Percentiles rank a stretch among this genome's conserved stretches.
Conservation (phyloP, 2,113 vertebrate genomes). For the Hydrochoerus hydrochaeris region DNA sequence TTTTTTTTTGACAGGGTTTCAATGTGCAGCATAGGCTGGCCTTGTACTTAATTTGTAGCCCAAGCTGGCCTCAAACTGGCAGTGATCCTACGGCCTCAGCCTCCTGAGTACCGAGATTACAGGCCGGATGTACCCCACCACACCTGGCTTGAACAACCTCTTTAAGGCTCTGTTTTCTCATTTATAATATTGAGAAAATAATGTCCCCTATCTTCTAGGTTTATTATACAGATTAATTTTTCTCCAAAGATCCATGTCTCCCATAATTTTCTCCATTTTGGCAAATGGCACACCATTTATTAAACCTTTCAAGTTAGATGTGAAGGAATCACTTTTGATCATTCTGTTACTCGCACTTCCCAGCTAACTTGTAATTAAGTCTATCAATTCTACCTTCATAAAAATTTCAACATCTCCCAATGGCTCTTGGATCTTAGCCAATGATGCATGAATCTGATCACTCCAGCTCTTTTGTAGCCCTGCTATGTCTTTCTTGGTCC, state of each 20-base stretch:
- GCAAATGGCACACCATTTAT: neutral
- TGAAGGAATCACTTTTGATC: neutral
- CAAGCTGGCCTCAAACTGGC: too few species aligned
- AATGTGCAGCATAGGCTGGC: too few species aligned
- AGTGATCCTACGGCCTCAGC: too few species aligned
- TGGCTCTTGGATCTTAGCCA: neutral
- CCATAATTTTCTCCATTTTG: neutral
- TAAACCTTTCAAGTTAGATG: neutral
- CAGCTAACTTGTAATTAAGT: neutral
- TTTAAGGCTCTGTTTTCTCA: slow-evolving; percentile 1
- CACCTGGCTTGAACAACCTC: neutral
- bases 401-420: neutral
- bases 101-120: too few species aligned
- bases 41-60: too few species aligned
- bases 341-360: neutral
- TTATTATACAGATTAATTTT: neutral
- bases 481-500: neutral
- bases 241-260: neutral
- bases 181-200: neutral
- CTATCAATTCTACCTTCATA: neutral
- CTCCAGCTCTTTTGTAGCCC: neutral
- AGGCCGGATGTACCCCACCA: too few species aligned
- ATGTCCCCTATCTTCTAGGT: neutral
- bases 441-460: neutral
- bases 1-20: too few species aligned